phyloP scores from a whole-genome alignment of 2,113 vertebrate species.

The Sterna hirundo region DNA sequence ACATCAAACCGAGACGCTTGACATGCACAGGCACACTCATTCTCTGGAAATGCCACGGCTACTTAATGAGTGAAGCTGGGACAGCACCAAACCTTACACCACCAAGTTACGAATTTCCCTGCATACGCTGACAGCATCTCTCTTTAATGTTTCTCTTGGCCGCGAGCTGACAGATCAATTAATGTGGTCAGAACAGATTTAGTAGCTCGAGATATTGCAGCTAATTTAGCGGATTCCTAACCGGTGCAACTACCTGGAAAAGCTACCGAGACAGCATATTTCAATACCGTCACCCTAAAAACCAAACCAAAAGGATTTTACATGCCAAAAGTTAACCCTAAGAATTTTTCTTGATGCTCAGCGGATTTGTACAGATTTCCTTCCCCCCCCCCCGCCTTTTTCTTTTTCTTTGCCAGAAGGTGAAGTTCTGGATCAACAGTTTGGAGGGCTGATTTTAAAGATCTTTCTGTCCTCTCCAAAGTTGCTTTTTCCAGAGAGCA shows the following conservation, averaged over 20 bases:
- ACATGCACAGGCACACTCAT: conserved; percentile 36
- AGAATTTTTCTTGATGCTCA: not conserved
- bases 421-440: conserved; percentile 25
- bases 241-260: conserved; percentile 35
- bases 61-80: conserved; percentile 47
- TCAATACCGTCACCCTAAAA: not conserved
- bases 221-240: conserved; percentile 46
- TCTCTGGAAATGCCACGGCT: conserved; percentile 72
- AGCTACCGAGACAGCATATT: not conserved
- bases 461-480: conserved; percentile 1
- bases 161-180: conserved; percentile 40
- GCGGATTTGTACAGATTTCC: not conserved
- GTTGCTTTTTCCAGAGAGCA: not conserved
- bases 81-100: conserved; percentile 63
- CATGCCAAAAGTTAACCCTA: not conserved
- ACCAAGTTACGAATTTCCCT: conserved; percentile 66
- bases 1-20: conserved; percentile 43
- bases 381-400: not conserved
- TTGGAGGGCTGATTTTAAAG: not conserved
- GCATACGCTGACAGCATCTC: not conserved
- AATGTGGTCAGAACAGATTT: conserved; percentile 59
- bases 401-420: not conserved
- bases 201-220: conserved; percentile 42
- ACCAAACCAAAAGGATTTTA: not conserved
- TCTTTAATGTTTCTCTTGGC: conserved; percentile 51